Evolutionary conservation across 2,113 vertebrate genomes (phyloP).

Genomic region (Phasianus colchicus): DNA sequence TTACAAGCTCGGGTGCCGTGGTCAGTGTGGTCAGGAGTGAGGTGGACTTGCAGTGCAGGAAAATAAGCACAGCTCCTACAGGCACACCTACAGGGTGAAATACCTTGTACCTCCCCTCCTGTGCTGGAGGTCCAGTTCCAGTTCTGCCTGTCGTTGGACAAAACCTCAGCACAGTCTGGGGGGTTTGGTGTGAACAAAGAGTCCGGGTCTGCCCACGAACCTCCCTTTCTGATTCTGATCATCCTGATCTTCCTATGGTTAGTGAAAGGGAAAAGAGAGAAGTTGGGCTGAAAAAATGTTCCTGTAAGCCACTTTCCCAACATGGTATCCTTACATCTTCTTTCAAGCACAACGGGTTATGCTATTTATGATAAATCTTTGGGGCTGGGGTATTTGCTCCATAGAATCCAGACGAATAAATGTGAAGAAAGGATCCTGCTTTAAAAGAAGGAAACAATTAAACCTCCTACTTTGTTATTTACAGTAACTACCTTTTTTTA

Average conservation of each 20-base stretch:
- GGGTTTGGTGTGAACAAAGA: not conserved
- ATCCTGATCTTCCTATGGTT: conserved; percentile 24
- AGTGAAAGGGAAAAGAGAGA: not conserved
- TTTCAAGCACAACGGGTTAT: conserved; percentile 50
- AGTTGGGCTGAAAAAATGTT: conserved; percentile 50
- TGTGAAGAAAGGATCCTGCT: conserved; percentile 63
- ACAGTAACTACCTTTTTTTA: conserved; percentile 78
- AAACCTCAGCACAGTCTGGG: not conserved
- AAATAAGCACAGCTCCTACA: not conserved
- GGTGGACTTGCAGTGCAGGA: not conserved
- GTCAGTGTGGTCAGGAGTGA: not conserved
- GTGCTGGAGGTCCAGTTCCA: not conserved
- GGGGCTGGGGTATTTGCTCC: conserved; percentile 54
- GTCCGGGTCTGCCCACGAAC: not conserved
- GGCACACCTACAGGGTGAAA: not conserved
- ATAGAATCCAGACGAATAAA: conserved; percentile 61
- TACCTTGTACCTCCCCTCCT: not conserved
- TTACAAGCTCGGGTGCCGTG: fast-evolving
- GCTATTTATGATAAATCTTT: conserved; percentile 68
- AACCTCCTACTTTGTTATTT: conserved; percentile 78
- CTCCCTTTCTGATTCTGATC: conserved; percentile 46
- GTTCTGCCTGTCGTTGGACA: not conserved
- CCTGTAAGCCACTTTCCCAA: conserved; percentile 48
- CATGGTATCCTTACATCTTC: conserved; percentile 61
- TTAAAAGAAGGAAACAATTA: conserved; percentile 73